These are phyloP conservation scores for Chaetodon trifasciatus DNA, from an alignment of 2,797 vertebrate species.

Conservation along the genomic window DNA sequence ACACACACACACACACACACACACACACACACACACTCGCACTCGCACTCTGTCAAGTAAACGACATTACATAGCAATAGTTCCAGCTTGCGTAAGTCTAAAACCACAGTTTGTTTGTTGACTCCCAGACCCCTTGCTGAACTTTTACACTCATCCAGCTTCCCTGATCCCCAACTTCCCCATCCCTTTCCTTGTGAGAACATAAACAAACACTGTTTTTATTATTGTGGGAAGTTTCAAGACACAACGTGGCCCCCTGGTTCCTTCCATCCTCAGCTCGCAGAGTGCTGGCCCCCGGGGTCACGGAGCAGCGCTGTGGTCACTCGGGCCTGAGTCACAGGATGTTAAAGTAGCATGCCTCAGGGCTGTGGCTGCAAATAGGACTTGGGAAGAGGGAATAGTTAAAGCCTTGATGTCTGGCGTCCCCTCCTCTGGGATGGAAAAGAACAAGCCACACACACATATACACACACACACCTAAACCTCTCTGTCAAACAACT, in stretches of 20 bases:
- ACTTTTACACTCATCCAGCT: constrained; percentile 65
- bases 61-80: constrained; percentile 57
- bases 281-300: constrained; percentile 31
- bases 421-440: constrained; percentile 41
- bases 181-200: constrained; percentile 65
- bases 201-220: constrained; percentile 75
- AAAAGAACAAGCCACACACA: constrained; percentile 60
- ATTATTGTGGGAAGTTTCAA: constrained; percentile 70
- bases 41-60: constrained; percentile 43
- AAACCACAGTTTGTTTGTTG: constrained; percentile 65
- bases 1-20: constrained; percentile 39
- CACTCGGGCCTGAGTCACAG: constrained; percentile 64
- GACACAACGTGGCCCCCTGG: constrained; percentile 38
- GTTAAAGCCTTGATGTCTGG: constrained; percentile 55
- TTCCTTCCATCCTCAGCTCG: constrained; percentile 55
- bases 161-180: constrained; percentile 52
- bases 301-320: constrained; percentile 61
- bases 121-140: constrained; percentile 63
- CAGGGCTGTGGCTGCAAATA: constrained; percentile 64
- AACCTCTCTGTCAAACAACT: constrained; percentile 55
- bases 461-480: constrained; percentile 48
- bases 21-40: constrained; percentile 40
- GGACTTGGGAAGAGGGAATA: constrained; percentile 59
- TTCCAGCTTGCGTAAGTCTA: constrained; percentile 54
- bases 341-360: constrained; percentile 69